Conservation (phyloP, 2,113 vertebrate genomes). For the Diphyllodes magnificus region DNA sequence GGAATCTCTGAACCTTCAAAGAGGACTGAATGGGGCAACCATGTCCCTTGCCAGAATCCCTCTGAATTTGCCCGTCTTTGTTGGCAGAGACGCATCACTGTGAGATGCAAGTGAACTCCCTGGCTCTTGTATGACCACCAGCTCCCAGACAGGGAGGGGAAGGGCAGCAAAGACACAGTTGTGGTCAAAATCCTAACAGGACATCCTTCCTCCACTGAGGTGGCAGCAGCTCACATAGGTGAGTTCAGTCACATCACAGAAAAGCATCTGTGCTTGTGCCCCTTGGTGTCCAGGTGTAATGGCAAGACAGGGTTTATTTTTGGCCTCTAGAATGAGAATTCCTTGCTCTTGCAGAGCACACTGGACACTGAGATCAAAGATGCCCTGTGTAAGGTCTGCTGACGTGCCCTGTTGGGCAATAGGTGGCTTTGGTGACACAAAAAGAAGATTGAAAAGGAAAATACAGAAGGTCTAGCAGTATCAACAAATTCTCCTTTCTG, state of each 20-base stretch:
- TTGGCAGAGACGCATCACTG: neutral
- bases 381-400: neutral
- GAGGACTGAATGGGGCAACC: neutral
- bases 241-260: neutral
- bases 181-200: neutral
- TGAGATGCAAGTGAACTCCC: neutral
- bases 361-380: neutral
- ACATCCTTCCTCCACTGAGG: neutral
- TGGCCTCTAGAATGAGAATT: neutral
- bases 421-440: neutral
- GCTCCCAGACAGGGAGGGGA: neutral
- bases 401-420: neutral
- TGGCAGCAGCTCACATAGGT: neutral
- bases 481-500: neutral
- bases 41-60: neutral
- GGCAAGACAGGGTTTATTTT: neutral
- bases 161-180: neutral
- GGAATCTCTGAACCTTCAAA: neutral
- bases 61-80: neutral
- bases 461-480: neutral
- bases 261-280: neutral
- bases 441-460: neutral
- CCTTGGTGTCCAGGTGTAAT: neutral
- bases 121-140: fast-evolving
- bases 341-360: neutral